Evolutionary conservation across 2,888 invertebrate species (phyloP).

Genomic region (Linnaemya tessellans): DNA sequence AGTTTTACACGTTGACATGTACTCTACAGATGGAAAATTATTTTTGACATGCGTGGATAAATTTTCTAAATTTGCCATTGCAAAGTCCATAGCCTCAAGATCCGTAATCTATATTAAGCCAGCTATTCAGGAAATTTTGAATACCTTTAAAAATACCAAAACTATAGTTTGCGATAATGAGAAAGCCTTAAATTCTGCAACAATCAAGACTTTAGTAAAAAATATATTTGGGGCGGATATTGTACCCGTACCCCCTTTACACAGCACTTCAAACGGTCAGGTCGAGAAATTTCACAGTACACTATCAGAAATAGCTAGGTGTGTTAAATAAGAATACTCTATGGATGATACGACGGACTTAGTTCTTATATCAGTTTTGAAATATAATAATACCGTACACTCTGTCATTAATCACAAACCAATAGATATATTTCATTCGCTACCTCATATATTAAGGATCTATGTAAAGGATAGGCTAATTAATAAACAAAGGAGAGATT

Average conservation of each 20-base stretch:
- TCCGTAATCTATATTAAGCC: background rate
- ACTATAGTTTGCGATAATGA: too few relatives aligned
- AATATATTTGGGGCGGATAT: background rate
- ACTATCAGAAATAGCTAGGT: slow-evolving; percentile 3
- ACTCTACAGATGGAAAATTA: background rate
- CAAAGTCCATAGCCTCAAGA: background rate
- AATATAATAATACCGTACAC: too few relatives aligned
- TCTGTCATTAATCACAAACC: too few relatives aligned
- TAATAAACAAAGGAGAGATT: too few relatives aligned
- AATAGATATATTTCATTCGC: too few relatives aligned
- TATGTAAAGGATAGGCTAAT: too few relatives aligned
- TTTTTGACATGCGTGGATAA: slow-evolving; percentile 25
- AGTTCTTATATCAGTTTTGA: too few relatives aligned
- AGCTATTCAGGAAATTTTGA: background rate
- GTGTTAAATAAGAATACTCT: background rate
- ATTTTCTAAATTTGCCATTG: background rate
- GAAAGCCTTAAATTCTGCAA: too few relatives aligned
- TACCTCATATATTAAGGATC: too few relatives aligned
- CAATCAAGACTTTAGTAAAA: too few relatives aligned
- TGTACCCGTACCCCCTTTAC: background rate
- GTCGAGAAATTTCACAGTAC: slow-evolving; percentile 2
- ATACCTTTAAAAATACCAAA: too few relatives aligned
- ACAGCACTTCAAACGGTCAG: slow-evolving; percentile 1
- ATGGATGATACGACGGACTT: too few relatives aligned
- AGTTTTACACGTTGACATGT: background rate